Conservation (phyloP, 2,797 vertebrate genomes). For the Numenius phaeopus region DNA sequence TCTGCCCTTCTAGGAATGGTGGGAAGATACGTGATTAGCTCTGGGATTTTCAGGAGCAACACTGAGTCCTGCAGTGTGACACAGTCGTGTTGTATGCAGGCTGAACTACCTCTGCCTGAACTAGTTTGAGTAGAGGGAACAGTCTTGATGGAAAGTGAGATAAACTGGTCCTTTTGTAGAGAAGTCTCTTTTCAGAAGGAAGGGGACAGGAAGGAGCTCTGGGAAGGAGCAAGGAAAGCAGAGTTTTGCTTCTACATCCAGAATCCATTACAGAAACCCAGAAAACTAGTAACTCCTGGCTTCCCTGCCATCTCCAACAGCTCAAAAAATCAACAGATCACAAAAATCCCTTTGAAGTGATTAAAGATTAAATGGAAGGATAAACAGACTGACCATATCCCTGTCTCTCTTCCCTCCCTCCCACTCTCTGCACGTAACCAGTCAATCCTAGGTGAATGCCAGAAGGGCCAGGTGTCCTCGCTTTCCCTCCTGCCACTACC, state of each 20-base stretch:
- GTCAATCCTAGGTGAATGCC: background rate
- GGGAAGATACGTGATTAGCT: fast-evolving
- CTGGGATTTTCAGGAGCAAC: background rate
- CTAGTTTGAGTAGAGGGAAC: background rate
- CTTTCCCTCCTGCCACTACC: background rate
- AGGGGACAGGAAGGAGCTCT: background rate
- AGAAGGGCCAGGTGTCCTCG: slow-evolving; percentile 50
- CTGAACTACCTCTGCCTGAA: background rate
- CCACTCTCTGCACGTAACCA: background rate
- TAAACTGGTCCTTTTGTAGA: background rate
- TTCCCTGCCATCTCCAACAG: background rate
- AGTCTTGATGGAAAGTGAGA: background rate
- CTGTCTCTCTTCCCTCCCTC: background rate
- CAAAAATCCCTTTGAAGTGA: background rate
- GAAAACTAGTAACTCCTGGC: background rate
- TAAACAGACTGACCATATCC: background rate
- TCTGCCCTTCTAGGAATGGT: background rate
- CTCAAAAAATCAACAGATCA: background rate
- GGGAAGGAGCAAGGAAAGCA: background rate
- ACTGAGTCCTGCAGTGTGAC: background rate
- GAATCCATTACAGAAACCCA: background rate
- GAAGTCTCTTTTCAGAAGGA: background rate
- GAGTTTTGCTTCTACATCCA: background rate
- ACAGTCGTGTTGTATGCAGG: background rate
- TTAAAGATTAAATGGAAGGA: background rate